Evolutionary conservation across 1,140 invertebrate genomes (phyloP), one percentile per base, ranked within the genome.

Genomic region (Lepidurus packardi): DNA sequence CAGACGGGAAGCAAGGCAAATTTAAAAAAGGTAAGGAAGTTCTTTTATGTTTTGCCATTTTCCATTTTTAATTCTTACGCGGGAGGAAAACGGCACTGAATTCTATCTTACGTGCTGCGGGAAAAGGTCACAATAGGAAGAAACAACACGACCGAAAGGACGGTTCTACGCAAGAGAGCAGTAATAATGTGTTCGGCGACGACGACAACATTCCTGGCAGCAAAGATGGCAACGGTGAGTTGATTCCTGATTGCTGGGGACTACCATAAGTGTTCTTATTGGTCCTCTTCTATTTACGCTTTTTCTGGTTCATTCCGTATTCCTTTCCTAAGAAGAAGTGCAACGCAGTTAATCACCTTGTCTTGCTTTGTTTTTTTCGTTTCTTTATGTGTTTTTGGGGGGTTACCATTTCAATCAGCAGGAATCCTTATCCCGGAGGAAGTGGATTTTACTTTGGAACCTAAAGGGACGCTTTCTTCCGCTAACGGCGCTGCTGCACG

Each of bases 1-100:
- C 16, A 25, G 75, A 24, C 4, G 78, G n/a, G 10, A 81, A 74
- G 43, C 73, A 21, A 16, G 53, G 53, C 53, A 65, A 65, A 21
- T 65, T 21, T n/a, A 65, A 65, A 65, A 65, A 65, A 65, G 53
- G 53, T 65, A 65, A n/a, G 13, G n/a, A 13, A 65, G 21, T 5
- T 65, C 13, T 13, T 13, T 16, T 10, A 65, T 16, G 21, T 21
- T 65, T 1, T 13, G 21, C 53, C 5, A 16, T 7, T 47, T 11
- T 47, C 53, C 21, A n/a, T 65, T 65, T 16, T 11, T 13, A 21
- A 65, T 13, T 65, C 53, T n/a, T 4, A 21, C 53, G 16, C 53
- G 16, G 9, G 16, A 16, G 21, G 9, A 9, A 21, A 16, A 21
- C 21, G 13, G 7, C 1, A n/a, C 16, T 13, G 16, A 65, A n/a